phyloP scores from a whole-genome alignment of 2,888 invertebrate species.

The Melipona beecheii region DNA sequence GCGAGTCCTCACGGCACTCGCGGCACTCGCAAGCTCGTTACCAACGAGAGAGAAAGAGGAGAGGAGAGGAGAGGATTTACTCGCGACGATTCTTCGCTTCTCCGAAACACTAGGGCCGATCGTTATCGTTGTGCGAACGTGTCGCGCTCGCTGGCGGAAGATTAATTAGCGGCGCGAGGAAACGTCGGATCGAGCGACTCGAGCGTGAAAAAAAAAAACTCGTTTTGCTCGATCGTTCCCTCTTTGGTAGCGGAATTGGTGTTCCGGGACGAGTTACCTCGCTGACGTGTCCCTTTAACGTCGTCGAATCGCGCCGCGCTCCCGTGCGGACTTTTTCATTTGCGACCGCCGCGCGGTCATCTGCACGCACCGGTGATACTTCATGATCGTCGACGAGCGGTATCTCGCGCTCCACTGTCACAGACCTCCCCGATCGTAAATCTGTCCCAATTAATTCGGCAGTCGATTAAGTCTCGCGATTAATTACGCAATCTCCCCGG shows the following conservation, averaged over 20 bases:
- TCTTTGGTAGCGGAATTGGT: slow-evolving; percentile 20
- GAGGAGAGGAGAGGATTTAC: too few relatives aligned
- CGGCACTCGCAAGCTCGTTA: slow-evolving; percentile 4
- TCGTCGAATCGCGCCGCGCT: slow-evolving; percentile 36
- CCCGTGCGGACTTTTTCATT: slow-evolving; percentile 36
- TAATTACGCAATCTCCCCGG: slow-evolving; percentile 59
- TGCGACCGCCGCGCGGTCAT: slow-evolving; percentile 38
- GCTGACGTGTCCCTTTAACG: slow-evolving; percentile 46
- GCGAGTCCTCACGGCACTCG: not conserved
- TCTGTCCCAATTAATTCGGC: slow-evolving; percentile 68
- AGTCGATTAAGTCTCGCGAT: slow-evolving; percentile 69
- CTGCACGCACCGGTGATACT: slow-evolving; percentile 51
- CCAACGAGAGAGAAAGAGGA: not conserved
- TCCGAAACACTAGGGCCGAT: not conserved
- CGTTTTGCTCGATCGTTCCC: slow-evolving; percentile 30
- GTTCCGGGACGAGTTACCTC: slow-evolving; percentile 25
- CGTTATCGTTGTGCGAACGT: too few relatives aligned
- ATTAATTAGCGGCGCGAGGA: slow-evolving; percentile 55
- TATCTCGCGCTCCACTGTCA: slow-evolving; percentile 52
- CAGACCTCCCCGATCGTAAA: slow-evolving; percentile 55
- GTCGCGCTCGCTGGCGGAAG: slow-evolving; percentile 17
- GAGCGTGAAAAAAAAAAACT: slow-evolving; percentile 33
- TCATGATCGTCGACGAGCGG: slow-evolving; percentile 53
- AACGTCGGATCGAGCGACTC: not conserved
- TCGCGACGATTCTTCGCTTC: slow-evolving; percentile 28